Conservation (phyloP, 2,113 vertebrate genomes). For the Phocoena sinus region DNA sequence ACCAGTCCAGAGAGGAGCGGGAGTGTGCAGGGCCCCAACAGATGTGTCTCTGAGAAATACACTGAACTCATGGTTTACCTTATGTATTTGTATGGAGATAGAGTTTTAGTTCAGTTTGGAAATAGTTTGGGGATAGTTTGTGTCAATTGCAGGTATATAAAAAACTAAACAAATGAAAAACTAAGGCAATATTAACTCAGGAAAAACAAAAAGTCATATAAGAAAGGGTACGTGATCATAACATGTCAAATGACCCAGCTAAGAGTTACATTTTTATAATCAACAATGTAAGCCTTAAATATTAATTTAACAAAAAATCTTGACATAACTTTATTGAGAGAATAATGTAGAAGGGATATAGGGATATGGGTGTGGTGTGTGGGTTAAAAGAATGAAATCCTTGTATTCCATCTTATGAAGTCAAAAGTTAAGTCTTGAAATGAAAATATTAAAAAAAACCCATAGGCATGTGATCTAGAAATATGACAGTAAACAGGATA, state of each 20-base stretch:
- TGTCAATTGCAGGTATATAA: neutral
- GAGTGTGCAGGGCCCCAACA: fast-evolving
- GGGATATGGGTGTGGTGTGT: neutral
- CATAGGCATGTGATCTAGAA: neutral
- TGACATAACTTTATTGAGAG: neutral
- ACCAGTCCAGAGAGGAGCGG: neutral
- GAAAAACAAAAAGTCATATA: neutral
- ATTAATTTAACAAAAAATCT: neutral
- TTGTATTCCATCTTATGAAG: neutral
- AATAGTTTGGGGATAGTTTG: neutral
- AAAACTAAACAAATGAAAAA: neutral
- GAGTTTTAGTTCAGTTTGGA: neutral
- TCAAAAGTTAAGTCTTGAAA: neutral
- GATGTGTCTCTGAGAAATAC: neutral
- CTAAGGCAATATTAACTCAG: neutral
- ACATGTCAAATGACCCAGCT: neutral
- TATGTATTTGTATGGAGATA: neutral
- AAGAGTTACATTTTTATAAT: neutral
- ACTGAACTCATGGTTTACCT: neutral
- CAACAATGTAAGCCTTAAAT: neutral
- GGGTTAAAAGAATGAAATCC: neutral
- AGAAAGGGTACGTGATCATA: neutral
- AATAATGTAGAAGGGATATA: neutral
- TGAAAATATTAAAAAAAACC: neutral
- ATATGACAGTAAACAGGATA: neutral